Percentiles rank a stretch among this genome's conserved stretches.
Evolutionary conservation across 2,888 invertebrate genomes (phyloP).

Genomic region (Ophioninae sp.): DNA sequence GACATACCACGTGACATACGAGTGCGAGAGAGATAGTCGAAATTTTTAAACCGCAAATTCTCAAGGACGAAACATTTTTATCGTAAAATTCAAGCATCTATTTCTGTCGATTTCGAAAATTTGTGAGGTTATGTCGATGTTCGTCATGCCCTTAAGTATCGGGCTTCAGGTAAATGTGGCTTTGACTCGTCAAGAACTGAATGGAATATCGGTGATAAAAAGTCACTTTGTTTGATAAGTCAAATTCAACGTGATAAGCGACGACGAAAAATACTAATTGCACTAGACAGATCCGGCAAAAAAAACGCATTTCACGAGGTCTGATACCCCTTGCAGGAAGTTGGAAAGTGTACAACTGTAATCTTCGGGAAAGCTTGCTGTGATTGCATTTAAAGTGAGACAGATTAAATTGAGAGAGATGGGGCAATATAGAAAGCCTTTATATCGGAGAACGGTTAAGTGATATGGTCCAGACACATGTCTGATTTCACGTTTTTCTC

Average conservation of each 20-base stretch:
- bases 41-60: too few relatives aligned
- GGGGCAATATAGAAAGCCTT: conserved; percentile 6
- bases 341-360: background rate
- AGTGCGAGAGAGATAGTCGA: too few relatives aligned
- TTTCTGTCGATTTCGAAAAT: too few relatives aligned
- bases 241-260: background rate
- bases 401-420: background rate
- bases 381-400: background rate
- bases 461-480: conserved; percentile 8
- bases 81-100: too few relatives aligned
- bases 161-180: background rate
- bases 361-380: background rate
- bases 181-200: background rate
- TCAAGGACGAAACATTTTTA: too few relatives aligned
- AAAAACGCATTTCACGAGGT: background rate
- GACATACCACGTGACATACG: too few relatives aligned
- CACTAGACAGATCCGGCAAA: background rate
- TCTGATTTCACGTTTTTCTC: conserved; percentile 16
- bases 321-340: background rate
- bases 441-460: conserved; percentile 12
- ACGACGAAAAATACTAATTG: background rate
- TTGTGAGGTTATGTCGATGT: too few relatives aligned
- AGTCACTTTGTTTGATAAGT: background rate
- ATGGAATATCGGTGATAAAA: background rate
- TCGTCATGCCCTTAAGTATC: too few relatives aligned